Evolutionary conservation across 2,797 vertebrate species (phyloP).

Genomic region (Smutsia gigantea): DNA sequence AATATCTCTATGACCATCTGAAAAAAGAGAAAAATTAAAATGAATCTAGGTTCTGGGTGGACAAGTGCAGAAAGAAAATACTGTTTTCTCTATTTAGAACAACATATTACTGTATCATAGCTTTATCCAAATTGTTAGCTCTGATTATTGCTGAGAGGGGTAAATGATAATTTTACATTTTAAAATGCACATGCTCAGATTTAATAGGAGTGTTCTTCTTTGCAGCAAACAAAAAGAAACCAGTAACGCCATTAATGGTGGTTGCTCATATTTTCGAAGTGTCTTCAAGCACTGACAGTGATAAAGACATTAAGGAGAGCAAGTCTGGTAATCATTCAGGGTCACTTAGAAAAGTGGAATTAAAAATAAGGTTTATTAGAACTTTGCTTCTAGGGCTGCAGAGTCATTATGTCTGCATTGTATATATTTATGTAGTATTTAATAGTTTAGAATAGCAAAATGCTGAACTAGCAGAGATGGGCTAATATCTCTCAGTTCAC

Average conservation of each 20-base stretch:
- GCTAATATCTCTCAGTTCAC: neutral
- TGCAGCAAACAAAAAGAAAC: slow-evolving; percentile 1
- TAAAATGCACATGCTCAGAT: neutral
- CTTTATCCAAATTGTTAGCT: neutral
- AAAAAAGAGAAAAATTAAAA: neutral
- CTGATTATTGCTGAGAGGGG: neutral
- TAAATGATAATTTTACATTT: slow-evolving; percentile 1
- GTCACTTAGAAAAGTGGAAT: slow-evolving; percentile 1
- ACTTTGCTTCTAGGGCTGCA: neutral
- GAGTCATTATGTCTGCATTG: neutral
- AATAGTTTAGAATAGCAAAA: neutral
- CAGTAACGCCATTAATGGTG: neutral
- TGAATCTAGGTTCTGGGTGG: neutral
- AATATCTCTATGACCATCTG: neutral
- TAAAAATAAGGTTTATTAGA: slow-evolving; percentile 6
- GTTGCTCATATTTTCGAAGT: neutral
- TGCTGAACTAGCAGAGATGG: neutral
- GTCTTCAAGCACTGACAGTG: neutral
- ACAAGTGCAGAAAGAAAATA: slow-evolving; percentile 1
- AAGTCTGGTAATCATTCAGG: neutral
- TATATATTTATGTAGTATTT: neutral
- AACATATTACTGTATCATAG: neutral
- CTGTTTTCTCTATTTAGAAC: neutral
- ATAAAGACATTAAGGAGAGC: neutral
- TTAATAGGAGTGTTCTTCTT: neutral